A percentile compares a stretch with the other conserved stretches of the same genome.
Evolutionary conservation across 2,797 vertebrate genomes (phyloP).

Genomic region (Schizopygopsis pylzovi): DNA sequence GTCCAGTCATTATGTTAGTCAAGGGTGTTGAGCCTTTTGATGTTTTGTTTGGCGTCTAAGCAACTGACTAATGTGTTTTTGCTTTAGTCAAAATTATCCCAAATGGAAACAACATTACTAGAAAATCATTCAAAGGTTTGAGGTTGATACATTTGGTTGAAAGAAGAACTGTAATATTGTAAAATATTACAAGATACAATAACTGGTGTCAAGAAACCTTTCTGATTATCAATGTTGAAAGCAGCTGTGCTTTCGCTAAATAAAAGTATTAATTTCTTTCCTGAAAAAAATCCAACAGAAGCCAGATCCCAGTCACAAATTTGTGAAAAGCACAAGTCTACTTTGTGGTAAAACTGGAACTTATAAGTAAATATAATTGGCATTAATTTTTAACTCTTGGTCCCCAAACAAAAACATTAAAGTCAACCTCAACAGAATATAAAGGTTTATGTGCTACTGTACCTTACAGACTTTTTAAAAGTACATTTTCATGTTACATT

Average conservation of each 20-base stretch:
- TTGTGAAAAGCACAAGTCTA: neutral
- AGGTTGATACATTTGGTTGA: neutral
- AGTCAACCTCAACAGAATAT: neutral
- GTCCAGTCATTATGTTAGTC: neutral
- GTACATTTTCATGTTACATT: neutral
- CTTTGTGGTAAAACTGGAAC: neutral
- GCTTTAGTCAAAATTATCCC: neutral
- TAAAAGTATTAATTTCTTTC: neutral
- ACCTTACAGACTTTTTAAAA: neutral
- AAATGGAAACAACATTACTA: neutral
- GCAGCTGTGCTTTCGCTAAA: neutral
- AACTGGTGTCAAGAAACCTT: neutral
- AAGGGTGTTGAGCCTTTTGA: neutral
- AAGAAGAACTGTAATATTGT: neutral
- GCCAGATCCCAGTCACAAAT: neutral
- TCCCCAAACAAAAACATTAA: neutral
- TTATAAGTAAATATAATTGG: neutral
- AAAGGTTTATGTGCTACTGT: neutral
- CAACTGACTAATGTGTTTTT: conserved; percentile 2
- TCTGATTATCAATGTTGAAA: neutral
- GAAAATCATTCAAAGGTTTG: neutral
- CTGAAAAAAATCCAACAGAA: neutral
- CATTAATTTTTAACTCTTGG: neutral
- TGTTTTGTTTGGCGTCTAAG: neutral
- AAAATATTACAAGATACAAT: neutral